Evolutionary conservation across 35 echinoderm and acorn worm species (phyloP).

Genomic region (Apostichopus japonicus): DNA sequence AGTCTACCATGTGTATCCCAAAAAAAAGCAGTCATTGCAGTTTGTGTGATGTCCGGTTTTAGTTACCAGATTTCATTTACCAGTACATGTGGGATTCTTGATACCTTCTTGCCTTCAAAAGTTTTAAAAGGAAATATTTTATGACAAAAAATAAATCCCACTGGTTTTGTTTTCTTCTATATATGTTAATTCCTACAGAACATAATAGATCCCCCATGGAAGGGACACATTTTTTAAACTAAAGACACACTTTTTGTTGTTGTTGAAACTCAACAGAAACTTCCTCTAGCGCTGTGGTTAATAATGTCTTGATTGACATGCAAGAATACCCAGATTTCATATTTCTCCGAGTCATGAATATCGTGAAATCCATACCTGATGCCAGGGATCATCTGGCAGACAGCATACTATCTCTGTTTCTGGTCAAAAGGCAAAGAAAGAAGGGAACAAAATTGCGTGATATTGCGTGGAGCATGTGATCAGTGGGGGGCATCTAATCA

Average conservation of each 20-base stretch:
- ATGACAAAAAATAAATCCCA: no score
- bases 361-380: not conserved
- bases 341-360: not conserved
- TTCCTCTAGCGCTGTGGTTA: not conserved
- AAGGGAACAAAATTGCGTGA: slow-evolving; percentile 9
- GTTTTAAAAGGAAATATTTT: no score
- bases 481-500: slow-evolving; percentile 28
- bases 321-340: not conserved
- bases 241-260: not conserved
- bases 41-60: no score
- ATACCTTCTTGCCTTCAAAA: no score
- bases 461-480: not conserved
- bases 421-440: not conserved
- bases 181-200: not conserved
- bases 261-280: not conserved
- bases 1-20: no score
- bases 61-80: no score
- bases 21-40: no score
- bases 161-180: no score
- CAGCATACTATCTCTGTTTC: not conserved
- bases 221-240: not conserved
- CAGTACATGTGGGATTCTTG: no score
- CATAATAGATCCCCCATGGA: not conserved
- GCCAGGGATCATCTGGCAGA: slow-evolving; percentile 5
- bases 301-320: slow-evolving; percentile 5